Evolutionary conservation across 2,797 vertebrate genomes (phyloP), one percentile per base, ranked within the genome.

Genomic region (Notolabrus celidotus): DNA sequence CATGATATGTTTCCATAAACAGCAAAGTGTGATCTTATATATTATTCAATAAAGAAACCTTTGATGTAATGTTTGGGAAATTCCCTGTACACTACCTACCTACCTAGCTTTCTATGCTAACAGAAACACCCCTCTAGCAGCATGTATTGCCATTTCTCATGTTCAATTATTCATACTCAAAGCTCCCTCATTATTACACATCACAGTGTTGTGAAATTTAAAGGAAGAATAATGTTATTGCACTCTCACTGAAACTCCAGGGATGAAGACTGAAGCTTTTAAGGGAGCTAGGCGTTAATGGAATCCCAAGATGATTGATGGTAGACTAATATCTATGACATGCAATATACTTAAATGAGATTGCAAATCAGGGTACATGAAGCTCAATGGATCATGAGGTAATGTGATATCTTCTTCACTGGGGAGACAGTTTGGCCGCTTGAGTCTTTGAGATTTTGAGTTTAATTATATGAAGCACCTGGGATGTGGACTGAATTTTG

Each of bases 121-220:
- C 43, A 56, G 51, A 71, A 70, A 72, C 29, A 0, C 58, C 39
- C 47, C 62, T 67, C 27, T 51, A 20, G 50, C 67, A 67, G 66
- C 71, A 46, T 22, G 16, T 77, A 67, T 63, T 77, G 75, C 62
- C 43, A 62, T 71, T 63, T 67, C 52, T 47, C 39, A 15, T 27
- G 33, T 27, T 80, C 11, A 25, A 29, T 75, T 63, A 74, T 64
- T 54, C 51, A 75, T n/a, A 25, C 67, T 59, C 52, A 70, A 61
- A 71, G 54, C 42, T 74, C 43, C 65, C 59, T 74, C 23, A 1
- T 25, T 29, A 14, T 73, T 70, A 19, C 46, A 74, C 71, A 67
- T 92, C 91, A 92, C 90, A 92, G 91, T 92, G 89, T 89, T 86
- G 71, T 85, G 84, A 85, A 66, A 79, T 79, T 74, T 69, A 64